A percentile compares a stretch with the other conserved stretches of the same genome.
Conservation (phyloP, 2,113 vertebrate species). For the Notothenia coriiceps region DNA sequence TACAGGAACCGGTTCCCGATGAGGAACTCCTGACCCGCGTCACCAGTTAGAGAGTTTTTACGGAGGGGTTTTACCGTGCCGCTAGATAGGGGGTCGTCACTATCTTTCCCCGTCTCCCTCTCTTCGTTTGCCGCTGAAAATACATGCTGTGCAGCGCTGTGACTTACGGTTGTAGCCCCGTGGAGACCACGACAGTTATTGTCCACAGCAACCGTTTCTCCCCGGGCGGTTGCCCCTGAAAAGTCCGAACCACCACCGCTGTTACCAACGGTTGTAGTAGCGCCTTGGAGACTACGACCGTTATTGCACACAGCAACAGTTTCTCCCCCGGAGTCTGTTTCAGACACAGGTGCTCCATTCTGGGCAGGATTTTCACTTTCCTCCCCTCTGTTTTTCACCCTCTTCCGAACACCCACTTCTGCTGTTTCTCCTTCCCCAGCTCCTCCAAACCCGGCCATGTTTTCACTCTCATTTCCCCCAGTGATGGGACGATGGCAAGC, state of each 20-base stretch:
- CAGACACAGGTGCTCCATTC: conserved; percentile 74
- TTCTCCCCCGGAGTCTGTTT: conserved; percentile 24
- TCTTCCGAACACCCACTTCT: conserved; percentile 23
- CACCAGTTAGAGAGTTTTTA: conserved; percentile 93
- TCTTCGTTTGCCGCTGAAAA: background rate
- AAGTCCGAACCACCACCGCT: background rate
- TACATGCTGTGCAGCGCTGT: background rate
- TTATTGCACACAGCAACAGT: background rate
- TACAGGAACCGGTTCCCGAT: conserved; percentile 89
- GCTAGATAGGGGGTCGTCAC: background rate
- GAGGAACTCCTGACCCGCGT: conserved; percentile 87
- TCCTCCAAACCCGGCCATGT: background rate
- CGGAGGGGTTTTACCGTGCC: conserved; percentile 82
- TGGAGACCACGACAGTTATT: background rate
- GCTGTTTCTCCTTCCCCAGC: conserved; percentile 29
- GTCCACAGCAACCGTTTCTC: conserved; percentile 2
- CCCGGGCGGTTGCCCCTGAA: background rate
- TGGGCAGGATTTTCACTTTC: conserved; percentile 63
- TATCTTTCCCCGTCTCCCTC: background rate
- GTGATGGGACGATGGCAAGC: conserved; percentile 5
- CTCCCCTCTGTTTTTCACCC: conserved; percentile 1
- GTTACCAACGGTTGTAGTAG: background rate
- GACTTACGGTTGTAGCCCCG: background rate
- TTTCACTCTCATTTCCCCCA: conserved; percentile 6
- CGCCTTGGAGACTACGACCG: background rate